A percentile compares a stretch with the other conserved stretches of the same genome.
Conservation (phyloP, 2,888 invertebrate genomes). For the Tenthredo livida region DNA sequence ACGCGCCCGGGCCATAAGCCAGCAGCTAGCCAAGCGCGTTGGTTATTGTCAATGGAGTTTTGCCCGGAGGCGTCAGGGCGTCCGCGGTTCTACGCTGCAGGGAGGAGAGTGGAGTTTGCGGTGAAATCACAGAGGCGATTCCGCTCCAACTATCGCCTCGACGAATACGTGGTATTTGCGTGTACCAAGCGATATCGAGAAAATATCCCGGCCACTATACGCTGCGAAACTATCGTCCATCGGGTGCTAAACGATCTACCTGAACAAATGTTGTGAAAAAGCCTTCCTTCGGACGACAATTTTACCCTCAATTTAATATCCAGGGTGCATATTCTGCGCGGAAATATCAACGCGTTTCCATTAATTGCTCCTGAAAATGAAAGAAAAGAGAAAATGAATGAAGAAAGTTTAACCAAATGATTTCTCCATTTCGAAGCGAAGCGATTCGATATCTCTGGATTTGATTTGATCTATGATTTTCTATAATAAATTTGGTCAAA, state of each 20-base stretch:
- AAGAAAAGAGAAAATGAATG: neutral
- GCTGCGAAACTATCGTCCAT: slow-evolving; percentile 57
- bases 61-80: slow-evolving; percentile 50
- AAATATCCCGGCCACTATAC: slow-evolving; percentile 56
- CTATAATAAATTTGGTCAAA: neutral
- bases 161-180: slow-evolving; percentile 57
- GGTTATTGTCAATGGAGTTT: slow-evolving; percentile 52
- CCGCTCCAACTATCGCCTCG: slow-evolving; percentile 47
- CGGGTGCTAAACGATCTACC: neutral
- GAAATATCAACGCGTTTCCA: slow-evolving; percentile 27
- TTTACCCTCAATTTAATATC: slow-evolving; percentile 4
- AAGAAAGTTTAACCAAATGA: neutral
- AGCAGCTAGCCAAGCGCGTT: slow-evolving; percentile 45
- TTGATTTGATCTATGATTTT: neutral
- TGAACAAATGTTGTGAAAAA: neutral
- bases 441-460: neutral
- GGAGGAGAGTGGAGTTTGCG: slow-evolving; percentile 33
- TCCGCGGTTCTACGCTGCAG: slow-evolving; percentile 7
- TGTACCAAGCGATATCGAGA: slow-evolving; percentile 53
- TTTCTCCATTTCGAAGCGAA: neutral
- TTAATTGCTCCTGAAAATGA: slow-evolving; percentile 1
- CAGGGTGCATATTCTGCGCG: neutral
- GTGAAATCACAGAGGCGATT: slow-evolving; percentile 53
- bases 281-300: neutral
- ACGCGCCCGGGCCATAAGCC: slow-evolving; percentile 47